phyloP scores from a whole-genome alignment of 1,140 invertebrate species.

The Anoplolepis gracilipes region DNA sequence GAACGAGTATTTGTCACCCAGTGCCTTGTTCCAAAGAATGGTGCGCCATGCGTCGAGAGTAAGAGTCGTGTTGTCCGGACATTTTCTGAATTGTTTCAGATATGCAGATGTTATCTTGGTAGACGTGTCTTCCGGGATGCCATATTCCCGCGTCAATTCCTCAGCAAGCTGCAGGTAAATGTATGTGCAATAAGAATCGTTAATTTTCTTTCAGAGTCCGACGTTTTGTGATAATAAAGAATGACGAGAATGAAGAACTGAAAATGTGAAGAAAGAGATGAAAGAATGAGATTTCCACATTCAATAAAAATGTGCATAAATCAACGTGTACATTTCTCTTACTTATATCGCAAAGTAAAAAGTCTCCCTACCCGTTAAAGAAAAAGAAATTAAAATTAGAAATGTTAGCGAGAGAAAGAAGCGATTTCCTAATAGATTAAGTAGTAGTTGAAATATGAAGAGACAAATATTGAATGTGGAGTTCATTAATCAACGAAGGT shows the following conservation, averaged over 20 bases:
- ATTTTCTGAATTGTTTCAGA: slow-evolving; percentile 91
- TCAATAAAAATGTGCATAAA: slow-evolving; percentile 57
- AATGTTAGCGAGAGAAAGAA: not conserved
- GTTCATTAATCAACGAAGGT: slow-evolving; percentile 63
- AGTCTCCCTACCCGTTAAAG: slow-evolving; percentile 6
- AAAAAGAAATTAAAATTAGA: slow-evolving; percentile 10
- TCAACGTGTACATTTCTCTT: not conserved
- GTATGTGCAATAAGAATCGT: slow-evolving; percentile 63
- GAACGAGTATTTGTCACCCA: slow-evolving; percentile 90
- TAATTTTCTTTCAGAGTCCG: slow-evolving; percentile 35
- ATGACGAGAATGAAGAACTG: slow-evolving; percentile 64
- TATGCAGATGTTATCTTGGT: slow-evolving; percentile 88
- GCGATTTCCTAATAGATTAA: not conserved
- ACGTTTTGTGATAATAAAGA: slow-evolving; percentile 58
- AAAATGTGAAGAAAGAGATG: slow-evolving; percentile 63
- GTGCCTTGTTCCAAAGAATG: slow-evolving; percentile 91
- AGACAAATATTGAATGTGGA: slow-evolving; percentile 72
- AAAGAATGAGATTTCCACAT: slow-evolving; percentile 66
- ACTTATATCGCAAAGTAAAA: not conserved
- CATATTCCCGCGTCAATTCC: slow-evolving; percentile 89
- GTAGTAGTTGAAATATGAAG: not conserved
- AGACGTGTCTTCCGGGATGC: slow-evolving; percentile 88
- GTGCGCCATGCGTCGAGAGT: slow-evolving; percentile 91
- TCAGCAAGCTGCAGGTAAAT: slow-evolving; percentile 88
- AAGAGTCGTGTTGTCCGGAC: slow-evolving; percentile 91